Base-by-base conservation (phyloP, 1,140 invertebrate genomes). In the Daktulosphaira vitifoliae region DNA sequence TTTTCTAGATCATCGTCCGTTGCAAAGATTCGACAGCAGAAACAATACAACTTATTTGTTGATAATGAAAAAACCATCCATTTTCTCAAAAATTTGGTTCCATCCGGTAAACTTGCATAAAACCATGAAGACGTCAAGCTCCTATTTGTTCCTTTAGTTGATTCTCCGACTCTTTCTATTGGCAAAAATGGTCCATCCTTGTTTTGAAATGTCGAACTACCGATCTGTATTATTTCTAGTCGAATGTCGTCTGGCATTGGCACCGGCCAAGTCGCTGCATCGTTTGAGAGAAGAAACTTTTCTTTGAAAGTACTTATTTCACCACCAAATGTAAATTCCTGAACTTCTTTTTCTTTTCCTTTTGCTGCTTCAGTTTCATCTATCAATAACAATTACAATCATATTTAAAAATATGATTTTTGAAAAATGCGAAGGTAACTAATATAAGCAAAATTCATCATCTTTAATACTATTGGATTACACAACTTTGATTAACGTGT, bases 21-120 rank as follows among this genome's bases (percentile, higher is more conserved):
- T 22, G 44, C 15, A 48, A 48, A 48, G n/a, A 48, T n/a, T 22
- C 44, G 44, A 48, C 44, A 48, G 44, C 44, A 48, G n/a, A 48
- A 48, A 48, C 44, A 48, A n/a, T 16, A 48, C n/a, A 16, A 16
- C 20, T 22, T 22, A 16, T 22, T 48, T 5, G 44, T 6, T 5
- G 44, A 22, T 48, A n/a, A 8, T 16, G 15, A 48, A 7, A 8
- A n/a, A 48, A 48, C n/a, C 44, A 48, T 48, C 44, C 44, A 48
- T n/a, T n/a, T 16, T 22, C 44, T n/a, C 44, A 48, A 16, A 48
- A 48, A 5, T 48, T 48, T 48, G 15, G 15, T n/a, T n/a, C n/a
- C 44, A 48, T 48, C 44, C n/a, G 44, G n/a, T 22, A 16, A 48
- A n/a, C 15, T 22, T 16, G 15, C n/a, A 48, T 48, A 48, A 48